Percentiles rank a stretch among this genome's conserved stretches.
These are phyloP conservation scores for Lepidurus couesii DNA, from an alignment of 1,140 invertebrate species.

Conservation along the genomic window DNA sequence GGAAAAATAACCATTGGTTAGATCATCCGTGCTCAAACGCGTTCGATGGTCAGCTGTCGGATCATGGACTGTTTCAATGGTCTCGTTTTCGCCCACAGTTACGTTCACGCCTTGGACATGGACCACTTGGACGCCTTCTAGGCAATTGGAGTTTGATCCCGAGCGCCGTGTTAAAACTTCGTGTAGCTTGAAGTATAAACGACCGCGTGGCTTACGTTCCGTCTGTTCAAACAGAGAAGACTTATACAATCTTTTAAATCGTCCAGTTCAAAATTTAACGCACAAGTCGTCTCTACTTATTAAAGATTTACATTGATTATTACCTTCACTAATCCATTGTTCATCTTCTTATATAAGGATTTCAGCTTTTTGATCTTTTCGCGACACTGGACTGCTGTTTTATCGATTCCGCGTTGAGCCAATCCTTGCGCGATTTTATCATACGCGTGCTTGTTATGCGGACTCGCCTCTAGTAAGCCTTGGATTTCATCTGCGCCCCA, in stretches of 20 bases:
- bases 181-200: slow-evolving; percentile 30
- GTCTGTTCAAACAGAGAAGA: neutral
- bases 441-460: slow-evolving; percentile 33
- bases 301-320: neutral
- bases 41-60: neutral
- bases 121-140: neutral
- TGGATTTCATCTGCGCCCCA: slow-evolving; percentile 31
- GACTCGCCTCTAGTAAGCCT: slow-evolving; percentile 26
- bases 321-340: slow-evolving; percentile 30
- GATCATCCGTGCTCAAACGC: neutral
- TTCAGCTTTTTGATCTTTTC: slow-evolving; percentile 34
- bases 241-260: too few species aligned
- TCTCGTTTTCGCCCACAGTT: slow-evolving; percentile 16
- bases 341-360: slow-evolving; percentile 30
- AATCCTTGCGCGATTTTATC: slow-evolving; percentile 30
- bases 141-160: neutral
- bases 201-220: slow-evolving; percentile 25
- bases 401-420: slow-evolving; percentile 29
- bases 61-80: neutral
- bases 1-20: neutral
- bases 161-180: slow-evolving; percentile 26
- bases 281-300: too few species aligned
- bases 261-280: too few species aligned
- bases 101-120: neutral
- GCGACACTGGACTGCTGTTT: slow-evolving; percentile 32